These are phyloP conservation scores for Meloe dianella DNA, from an alignment of 2,888 invertebrate species.

Conservation along the genomic window DNA sequence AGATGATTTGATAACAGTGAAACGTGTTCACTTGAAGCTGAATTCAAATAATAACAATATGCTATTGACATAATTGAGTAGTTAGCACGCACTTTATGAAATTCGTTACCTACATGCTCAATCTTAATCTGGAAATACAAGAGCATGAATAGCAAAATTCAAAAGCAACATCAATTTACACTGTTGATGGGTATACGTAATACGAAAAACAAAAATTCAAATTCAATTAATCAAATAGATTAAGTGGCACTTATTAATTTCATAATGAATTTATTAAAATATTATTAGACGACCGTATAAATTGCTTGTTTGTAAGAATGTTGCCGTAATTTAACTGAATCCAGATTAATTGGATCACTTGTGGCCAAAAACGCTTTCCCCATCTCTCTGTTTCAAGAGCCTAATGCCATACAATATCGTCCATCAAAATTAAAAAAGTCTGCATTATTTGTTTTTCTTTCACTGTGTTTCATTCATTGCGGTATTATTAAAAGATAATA, in stretches of 20 bases:
- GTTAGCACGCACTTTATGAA: conserved; percentile 20
- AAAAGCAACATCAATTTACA: not conserved
- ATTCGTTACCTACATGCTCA: conserved; percentile 12
- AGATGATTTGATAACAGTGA: conserved; percentile 14
- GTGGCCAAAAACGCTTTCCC: not conserved
- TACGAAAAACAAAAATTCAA: conserved; percentile 4
- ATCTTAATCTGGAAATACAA: conserved; percentile 4
- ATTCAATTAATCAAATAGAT: not conserved
- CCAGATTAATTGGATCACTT: conserved; percentile 13
- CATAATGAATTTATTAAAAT: conserved; percentile 14
- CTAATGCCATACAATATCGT: not conserved
- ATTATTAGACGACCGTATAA: not conserved
- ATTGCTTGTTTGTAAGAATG: conserved; percentile 9
- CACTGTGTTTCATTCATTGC: not conserved
- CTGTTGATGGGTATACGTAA: not conserved
- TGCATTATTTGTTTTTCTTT: not conserved
- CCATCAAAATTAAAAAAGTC: not conserved
- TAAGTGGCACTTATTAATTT: conserved; percentile 13
- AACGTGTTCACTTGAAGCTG: conserved; percentile 4
- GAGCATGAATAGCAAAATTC: not conserved
- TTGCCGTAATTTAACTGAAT: conserved; percentile 14
- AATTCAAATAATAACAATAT: conserved; percentile 5
- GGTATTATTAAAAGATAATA: not conserved
- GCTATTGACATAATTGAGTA: conserved; percentile 17
- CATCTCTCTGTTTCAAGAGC: not conserved